Evolutionary conservation across 64 coral and sea anemone species (phyloP).

Genomic region (Acropora yongei): DNA sequence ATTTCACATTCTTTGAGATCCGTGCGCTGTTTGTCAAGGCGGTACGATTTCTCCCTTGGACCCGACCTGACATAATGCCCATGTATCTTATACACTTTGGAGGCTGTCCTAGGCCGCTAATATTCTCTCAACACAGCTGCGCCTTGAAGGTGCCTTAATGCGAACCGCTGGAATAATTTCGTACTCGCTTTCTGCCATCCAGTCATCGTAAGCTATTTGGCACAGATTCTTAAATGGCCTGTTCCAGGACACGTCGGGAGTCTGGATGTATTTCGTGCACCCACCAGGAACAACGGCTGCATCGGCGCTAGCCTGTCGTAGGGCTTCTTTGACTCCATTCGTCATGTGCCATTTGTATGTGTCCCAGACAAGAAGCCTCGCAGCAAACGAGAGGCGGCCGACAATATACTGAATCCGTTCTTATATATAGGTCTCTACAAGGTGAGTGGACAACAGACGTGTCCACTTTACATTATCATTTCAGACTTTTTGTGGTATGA

Average conservation of each 20-base stretch:
- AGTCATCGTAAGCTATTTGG: slow-evolving; percentile 57
- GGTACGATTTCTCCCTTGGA: neutral
- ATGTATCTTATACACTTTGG: slow-evolving; percentile 3
- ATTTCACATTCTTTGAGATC: neutral
- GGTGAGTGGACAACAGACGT: too few species aligned
- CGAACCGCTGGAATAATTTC: slow-evolving; percentile 47
- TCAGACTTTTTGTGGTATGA: too few species aligned
- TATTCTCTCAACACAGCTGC: slow-evolving; percentile 54
- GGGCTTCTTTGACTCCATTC: slow-evolving; percentile 40
- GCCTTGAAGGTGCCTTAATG: slow-evolving; percentile 58
- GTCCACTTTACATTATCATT: too few species aligned
- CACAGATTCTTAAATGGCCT: slow-evolving; percentile 55
- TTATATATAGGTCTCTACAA: too few species aligned
- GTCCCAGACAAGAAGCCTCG: slow-evolving; percentile 43
- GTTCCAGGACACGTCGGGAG: slow-evolving; percentile 47
- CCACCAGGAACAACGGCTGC: slow-evolving; percentile 43
- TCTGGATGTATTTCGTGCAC: slow-evolving; percentile 36
- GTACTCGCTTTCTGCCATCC: slow-evolving; percentile 60
- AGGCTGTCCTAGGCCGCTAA: slow-evolving; percentile 51
- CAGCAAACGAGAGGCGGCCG: slow-evolving; percentile 33
- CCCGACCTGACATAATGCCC: neutral
- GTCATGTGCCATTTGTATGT: slow-evolving; percentile 64
- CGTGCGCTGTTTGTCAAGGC: neutral
- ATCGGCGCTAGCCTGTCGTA: slow-evolving; percentile 30
- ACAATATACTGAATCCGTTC: slow-evolving; percentile 49